Evolutionary conservation across 1,140 invertebrate species (phyloP).

Genomic region (Aplysia californica): DNA sequence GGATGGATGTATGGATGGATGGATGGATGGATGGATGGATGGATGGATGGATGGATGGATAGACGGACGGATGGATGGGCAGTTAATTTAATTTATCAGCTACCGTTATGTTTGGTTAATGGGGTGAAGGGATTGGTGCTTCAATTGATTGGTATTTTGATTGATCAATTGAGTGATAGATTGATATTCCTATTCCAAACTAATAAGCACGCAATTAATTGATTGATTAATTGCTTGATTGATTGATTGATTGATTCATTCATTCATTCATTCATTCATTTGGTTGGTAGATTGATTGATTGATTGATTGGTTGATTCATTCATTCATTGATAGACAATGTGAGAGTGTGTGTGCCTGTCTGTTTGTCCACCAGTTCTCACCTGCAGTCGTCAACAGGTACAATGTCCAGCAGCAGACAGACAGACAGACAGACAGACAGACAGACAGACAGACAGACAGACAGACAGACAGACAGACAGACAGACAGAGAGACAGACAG

Average conservation of each 20-base stretch:
- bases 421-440: no score
- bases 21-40: not conserved
- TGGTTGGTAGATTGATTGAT: no score
- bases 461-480: no score
- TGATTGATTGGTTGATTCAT: no score
- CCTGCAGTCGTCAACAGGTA: no score
- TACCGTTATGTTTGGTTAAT: not conserved
- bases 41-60: not conserved
- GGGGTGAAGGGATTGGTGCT: not conserved
- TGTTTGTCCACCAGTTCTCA: not conserved
- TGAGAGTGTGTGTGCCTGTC: not conserved
- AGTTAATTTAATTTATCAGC: not conserved
- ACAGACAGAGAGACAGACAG: no score
- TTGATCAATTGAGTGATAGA: not conserved
- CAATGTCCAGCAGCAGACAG: no score
- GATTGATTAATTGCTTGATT: no score
- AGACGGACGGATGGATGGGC: no score
- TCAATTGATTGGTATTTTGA: not conserved
- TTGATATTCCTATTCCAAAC: not conserved
- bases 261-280: not conserved
- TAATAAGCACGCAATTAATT: not conserved
- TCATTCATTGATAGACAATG: not conserved
- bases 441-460: no score
- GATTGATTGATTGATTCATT: no score
- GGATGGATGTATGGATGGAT: no score